Base-by-base conservation (phyloP, 2,797 vertebrate genomes). In the Mormyrops attenuatus region DNA sequence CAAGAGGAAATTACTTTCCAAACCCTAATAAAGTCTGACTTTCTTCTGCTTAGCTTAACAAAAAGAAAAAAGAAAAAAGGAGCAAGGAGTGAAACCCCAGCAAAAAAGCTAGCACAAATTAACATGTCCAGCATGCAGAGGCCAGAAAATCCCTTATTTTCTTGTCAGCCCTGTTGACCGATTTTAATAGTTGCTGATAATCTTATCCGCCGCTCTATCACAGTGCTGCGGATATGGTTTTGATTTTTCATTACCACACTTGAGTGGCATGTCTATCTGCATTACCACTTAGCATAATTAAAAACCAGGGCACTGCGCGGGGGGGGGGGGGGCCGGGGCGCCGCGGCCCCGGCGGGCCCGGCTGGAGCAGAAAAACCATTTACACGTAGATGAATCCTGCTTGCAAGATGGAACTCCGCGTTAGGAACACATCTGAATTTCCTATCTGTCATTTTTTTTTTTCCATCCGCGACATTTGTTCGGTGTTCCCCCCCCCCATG, bases 341-440 rank as follows among this genome's bases (percentile, higher is more conserved):
- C n/a, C n/a, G n/a, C n/a, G n/a, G n/a, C n/a, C n/a, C n/a, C n/a
- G n/a, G n/a, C n/a, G n/a, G n/a, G n/a, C n/a, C n/a, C n/a, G n/a
- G 49, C 49, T 50, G 49, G 49, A 50, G 49, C 20, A 90, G 91
- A 92, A 94, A 94, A 97, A 97, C 96, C 97, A 98, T 99, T 99
- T 99, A 99, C 98, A 99, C 98, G 97, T 98, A 99, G 98, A 99
- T 99, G 98, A 98, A 98, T 98, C 97, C 97, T 98, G 97, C 97
- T 99, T 99, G 98, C 98, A 99, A 99, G 98, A 99, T 98, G 97
- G 98, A 98, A 99, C 97, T 97, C 96, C 97, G 97, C 97, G 97
- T 99, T 98, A 98, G 97, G 96, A 97, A 97, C 96, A 93, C 96
- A 99, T 99, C 98, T 98, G 97, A 98, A 98, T 98, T 98, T 98